Evolutionary conservation across 2,888 invertebrate species (phyloP).

Genomic region (Nemurella pictetii): DNA sequence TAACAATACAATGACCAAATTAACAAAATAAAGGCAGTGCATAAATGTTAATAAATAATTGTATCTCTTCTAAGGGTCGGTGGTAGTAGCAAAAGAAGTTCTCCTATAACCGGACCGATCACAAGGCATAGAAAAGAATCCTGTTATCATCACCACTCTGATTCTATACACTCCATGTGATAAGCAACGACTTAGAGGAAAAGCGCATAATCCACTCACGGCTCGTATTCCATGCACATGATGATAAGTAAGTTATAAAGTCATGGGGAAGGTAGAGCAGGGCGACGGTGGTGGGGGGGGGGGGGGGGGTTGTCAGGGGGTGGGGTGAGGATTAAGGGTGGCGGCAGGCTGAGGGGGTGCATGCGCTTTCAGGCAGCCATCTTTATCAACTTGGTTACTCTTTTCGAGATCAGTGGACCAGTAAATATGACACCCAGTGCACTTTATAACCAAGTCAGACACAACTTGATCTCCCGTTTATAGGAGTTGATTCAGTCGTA

Average conservation of each 20-base stretch:
- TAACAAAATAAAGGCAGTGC: too few relatives aligned
- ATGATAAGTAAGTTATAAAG: constrained; percentile 26
- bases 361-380: constrained; percentile 6
- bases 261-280: not conserved
- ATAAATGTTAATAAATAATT: too few relatives aligned
- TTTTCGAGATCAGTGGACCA: constrained; percentile 37
- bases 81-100: too few relatives aligned
- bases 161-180: not conserved
- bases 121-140: too few relatives aligned
- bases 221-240: not conserved
- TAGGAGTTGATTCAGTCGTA: not conserved
- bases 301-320: not conserved
- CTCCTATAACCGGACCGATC: too few relatives aligned
- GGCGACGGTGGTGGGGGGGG: not conserved
- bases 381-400: constrained; percentile 36
- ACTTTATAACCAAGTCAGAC: not conserved
- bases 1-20: too few relatives aligned
- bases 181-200: not conserved
- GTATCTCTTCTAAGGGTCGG: too few relatives aligned
- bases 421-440: constrained; percentile 31
- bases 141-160: not conserved
- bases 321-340: too few relatives aligned
- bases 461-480: not conserved
- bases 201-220: not conserved
- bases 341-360: not conserved